Conservation (phyloP, 2,888 invertebrate genomes). For the Lordiphosa fenestrarum region DNA sequence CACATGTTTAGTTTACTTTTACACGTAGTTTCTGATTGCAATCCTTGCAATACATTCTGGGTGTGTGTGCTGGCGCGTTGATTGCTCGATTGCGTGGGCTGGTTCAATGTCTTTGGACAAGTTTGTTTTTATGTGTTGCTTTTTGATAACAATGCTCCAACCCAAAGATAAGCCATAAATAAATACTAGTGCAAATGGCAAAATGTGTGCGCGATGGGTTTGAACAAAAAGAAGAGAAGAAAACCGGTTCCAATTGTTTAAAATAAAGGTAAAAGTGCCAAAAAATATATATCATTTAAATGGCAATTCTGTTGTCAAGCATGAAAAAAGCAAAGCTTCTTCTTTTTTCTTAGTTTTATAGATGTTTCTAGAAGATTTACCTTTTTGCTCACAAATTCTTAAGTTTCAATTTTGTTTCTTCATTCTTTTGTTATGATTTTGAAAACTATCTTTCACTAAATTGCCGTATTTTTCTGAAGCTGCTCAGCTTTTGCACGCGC, state of each 20-base stretch:
- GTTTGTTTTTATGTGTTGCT: slow-evolving; percentile 29
- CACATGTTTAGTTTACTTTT: too few species aligned
- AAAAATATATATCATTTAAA: neutral
- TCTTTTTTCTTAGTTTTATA: too few species aligned
- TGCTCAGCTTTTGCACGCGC: slow-evolving; percentile 64
- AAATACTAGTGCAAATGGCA: slow-evolving; percentile 11
- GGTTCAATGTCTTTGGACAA: slow-evolving; percentile 36
- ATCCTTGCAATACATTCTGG: slow-evolving; percentile 23
- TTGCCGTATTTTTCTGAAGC: slow-evolving; percentile 2
- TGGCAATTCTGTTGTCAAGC: too few species aligned
- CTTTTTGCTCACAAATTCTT: too few species aligned
- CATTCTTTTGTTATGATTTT: slow-evolving; percentile 2
- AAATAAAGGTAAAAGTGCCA: slow-evolving; percentile 38
- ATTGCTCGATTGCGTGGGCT: slow-evolving; percentile 41
- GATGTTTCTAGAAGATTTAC: too few species aligned
- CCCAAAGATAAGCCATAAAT: slow-evolving; percentile 38
- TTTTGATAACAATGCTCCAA: slow-evolving; percentile 33
- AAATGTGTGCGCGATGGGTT: neutral
- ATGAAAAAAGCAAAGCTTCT: too few species aligned
- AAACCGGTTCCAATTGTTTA: slow-evolving; percentile 30
- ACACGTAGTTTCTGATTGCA: slow-evolving; percentile 17
- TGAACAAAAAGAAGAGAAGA: slow-evolving; percentile 2
- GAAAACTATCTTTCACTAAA: neutral
- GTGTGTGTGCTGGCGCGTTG: slow-evolving; percentile 24
- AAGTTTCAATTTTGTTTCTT: slow-evolving; percentile 11